phyloP scores from a whole-genome alignment of 2,888 invertebrate genomes.

The Idaea biselata region DNA sequence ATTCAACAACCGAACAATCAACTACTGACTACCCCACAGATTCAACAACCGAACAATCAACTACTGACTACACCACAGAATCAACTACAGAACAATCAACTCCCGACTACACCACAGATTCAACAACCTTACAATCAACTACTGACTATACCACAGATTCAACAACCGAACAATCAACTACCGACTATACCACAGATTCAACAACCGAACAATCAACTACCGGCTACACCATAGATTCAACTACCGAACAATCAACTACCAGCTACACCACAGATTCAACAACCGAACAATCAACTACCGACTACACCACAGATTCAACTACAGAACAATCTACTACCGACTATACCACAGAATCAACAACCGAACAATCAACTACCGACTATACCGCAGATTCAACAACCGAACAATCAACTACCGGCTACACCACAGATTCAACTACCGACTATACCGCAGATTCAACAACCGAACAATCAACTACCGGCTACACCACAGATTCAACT shows the following conservation, averaged over 20 bases:
- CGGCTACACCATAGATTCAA: background rate
- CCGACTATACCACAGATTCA: background rate
- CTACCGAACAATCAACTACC: background rate
- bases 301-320: background rate
- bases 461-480: background rate
- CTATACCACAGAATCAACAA: background rate
- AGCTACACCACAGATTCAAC: background rate
- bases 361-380: background rate
- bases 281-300: background rate
- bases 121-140: background rate
- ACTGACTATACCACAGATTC: background rate
- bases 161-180: background rate
- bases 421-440: background rate
- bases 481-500: background rate
- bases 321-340: background rate
- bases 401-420: background rate
- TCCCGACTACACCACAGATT: background rate
- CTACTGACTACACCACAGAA: background rate
- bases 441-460: background rate
- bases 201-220: background rate
- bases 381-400: background rate
- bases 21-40: background rate
- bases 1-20: background rate
- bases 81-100: background rate
- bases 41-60: background rate